These are phyloP conservation scores for Leptinotarsa texana DNA, from an alignment of 1,140 invertebrate genomes.

Conservation along the genomic window DNA sequence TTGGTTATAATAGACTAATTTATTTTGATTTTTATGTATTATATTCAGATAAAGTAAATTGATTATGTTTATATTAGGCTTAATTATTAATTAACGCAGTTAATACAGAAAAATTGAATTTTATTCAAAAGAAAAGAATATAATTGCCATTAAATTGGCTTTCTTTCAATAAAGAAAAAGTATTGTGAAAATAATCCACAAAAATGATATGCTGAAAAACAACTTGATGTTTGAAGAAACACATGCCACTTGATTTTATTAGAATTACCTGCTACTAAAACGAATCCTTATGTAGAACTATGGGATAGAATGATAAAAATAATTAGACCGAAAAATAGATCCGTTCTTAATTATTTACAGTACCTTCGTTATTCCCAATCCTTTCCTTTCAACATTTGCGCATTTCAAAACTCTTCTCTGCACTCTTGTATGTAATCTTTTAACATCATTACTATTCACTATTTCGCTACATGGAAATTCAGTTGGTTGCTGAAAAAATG, in stretches of 20 bases:
- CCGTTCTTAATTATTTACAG: not conserved
- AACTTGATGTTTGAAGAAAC: not conserved
- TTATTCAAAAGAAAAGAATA: no score
- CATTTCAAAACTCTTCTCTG: conserved; percentile 83
- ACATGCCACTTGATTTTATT: not conserved
- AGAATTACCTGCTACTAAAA: conserved; percentile 51
- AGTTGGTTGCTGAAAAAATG: conserved; percentile 93
- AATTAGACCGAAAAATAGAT: conserved; percentile 12
- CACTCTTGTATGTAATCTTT: conserved; percentile 84
- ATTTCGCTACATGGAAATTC: conserved; percentile 81
- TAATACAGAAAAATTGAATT: no score
- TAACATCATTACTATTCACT: conserved; percentile 72
- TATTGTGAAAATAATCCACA: no score
- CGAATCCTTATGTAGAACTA: conserved; percentile 36
- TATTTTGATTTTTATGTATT: no score
- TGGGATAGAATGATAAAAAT: conserved; percentile 8
- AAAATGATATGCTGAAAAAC: no score
- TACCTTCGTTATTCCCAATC: conserved; percentile 88
- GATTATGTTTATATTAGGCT: no score
- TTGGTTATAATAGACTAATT: no score
- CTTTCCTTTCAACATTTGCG: conserved; percentile 84
- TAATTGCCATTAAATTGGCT: no score
- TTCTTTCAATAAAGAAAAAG: no score
- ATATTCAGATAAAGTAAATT: no score
- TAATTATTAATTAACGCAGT: no score